These are phyloP conservation scores for Poecilia picta DNA, from an alignment of 2,797 vertebrate species.

Conservation along the genomic window DNA sequence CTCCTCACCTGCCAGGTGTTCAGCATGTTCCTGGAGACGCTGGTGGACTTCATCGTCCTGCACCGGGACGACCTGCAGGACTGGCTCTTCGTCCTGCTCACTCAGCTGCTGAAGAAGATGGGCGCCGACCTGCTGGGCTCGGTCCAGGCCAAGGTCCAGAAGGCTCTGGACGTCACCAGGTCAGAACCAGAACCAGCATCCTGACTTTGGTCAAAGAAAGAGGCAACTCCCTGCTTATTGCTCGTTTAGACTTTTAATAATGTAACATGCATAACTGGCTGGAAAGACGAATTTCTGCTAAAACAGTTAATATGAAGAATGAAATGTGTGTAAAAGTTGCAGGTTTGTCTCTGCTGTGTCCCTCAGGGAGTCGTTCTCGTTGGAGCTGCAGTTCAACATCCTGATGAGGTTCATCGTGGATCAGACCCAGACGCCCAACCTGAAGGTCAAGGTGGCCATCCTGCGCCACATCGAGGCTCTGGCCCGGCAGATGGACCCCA, in stretches of 20 bases:
- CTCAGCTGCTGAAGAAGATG: conserved; percentile 97
- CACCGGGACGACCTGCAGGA: conserved; percentile 96
- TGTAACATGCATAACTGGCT: too few species aligned
- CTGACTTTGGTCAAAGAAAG: too few species aligned
- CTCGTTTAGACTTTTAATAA: too few species aligned
- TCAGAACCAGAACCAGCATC: conserved; percentile 42
- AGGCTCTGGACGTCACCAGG: conserved; percentile 95
- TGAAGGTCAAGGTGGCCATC: conserved; percentile 96
- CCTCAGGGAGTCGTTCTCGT: conserved; percentile 93
- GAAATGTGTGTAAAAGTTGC: too few species aligned
- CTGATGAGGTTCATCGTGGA: conserved; percentile 98
- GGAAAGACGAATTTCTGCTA: too few species aligned
- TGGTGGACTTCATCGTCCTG: conserved; percentile 95
- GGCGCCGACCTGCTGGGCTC: conserved; percentile 95
- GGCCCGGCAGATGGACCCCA: conserved; percentile 96
- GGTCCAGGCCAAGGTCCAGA: conserved; percentile 96
- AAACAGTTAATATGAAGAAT: too few species aligned
- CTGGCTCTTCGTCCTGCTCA: conserved; percentile 96
- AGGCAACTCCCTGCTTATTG: too few species aligned
- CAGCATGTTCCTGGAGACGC: conserved; percentile 98
- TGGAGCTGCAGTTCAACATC: conserved; percentile 98
- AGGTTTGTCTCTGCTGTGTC: neutral
- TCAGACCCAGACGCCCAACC: conserved; percentile 97
- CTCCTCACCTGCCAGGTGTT: conserved; percentile 85
- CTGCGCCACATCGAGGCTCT: conserved; percentile 95